phyloP scores from a whole-genome alignment of 2,113 vertebrate genomes.

The Erpornis zantholeuca region DNA sequence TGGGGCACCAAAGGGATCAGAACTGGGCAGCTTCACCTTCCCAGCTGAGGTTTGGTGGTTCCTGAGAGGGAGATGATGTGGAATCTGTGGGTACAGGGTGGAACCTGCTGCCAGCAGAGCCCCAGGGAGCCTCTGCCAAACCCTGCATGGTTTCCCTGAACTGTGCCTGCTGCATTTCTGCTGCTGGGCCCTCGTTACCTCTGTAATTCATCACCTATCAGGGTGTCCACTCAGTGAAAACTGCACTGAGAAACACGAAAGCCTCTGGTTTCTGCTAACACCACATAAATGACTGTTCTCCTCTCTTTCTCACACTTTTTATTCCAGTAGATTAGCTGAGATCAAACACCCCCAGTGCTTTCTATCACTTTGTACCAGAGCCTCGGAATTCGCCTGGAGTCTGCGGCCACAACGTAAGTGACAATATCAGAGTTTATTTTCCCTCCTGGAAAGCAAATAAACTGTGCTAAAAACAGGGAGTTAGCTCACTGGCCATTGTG shows the following conservation, averaged over 20 bases:
- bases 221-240: background rate
- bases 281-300: background rate
- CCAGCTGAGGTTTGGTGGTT: background rate
- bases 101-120: background rate
- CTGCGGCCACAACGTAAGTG: background rate
- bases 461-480: background rate
- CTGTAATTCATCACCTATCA: background rate
- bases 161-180: background rate
- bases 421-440: conserved; percentile 46
- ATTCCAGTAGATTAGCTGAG: background rate
- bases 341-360: background rate
- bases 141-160: rapidly evolving
- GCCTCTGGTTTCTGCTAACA: background rate
- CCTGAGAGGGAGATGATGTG: background rate
- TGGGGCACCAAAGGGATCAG: background rate
- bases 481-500: conserved; percentile 32
- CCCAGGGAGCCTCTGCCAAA: background rate
- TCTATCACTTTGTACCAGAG: background rate
- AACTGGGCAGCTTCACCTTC: background rate
- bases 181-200: rapidly evolving
- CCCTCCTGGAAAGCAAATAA: conserved; percentile 40
- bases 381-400: background rate
- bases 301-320: background rate
- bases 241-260: background rate
- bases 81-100: rapidly evolving